phyloP scores from a whole-genome alignment of 2,888 invertebrate species.

The Platycnemis pennipes region DNA sequence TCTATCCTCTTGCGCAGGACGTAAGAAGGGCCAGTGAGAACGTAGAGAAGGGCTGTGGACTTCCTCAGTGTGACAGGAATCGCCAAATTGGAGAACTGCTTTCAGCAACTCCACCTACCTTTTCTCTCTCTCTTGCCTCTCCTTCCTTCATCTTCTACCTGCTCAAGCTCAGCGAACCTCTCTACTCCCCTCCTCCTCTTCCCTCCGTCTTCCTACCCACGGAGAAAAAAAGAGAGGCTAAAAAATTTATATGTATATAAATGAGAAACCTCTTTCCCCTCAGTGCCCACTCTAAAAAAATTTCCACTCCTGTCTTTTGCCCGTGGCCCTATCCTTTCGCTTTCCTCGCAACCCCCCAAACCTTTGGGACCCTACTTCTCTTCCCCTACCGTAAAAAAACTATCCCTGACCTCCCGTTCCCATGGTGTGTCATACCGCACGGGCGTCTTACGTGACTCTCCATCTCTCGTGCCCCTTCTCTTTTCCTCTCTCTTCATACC shows the following conservation, averaged over 20 bases:
- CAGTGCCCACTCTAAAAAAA: not conserved
- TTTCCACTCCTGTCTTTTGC: not conserved
- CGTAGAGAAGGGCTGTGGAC: not conserved
- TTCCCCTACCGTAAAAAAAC: not conserved
- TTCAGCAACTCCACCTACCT: not conserved
- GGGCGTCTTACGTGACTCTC: slow-evolving; percentile 53
- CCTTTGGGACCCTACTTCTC: not conserved
- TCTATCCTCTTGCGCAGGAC: not conserved
- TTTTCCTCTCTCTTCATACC: not conserved
- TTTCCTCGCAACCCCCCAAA: not conserved
- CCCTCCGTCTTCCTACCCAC: not conserved
- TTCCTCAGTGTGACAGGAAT: not conserved
- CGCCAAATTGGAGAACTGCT: slow-evolving; percentile 7
- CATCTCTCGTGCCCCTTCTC: not conserved
- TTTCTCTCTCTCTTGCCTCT: not conserved
- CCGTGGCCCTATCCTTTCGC: slow-evolving; percentile 26
- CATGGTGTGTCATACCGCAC: not conserved
- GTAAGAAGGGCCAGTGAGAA: not conserved
- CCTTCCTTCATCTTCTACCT: not conserved
- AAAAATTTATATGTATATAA: not conserved
- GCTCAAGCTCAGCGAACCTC: not conserved
- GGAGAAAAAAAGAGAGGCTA: not conserved
- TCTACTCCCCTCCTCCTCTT: not conserved
- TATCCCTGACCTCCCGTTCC: not conserved
- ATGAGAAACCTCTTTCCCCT: no score